phyloP scores from a whole-genome alignment of 2,888 invertebrate genomes.

The Globia sparganii region DNA sequence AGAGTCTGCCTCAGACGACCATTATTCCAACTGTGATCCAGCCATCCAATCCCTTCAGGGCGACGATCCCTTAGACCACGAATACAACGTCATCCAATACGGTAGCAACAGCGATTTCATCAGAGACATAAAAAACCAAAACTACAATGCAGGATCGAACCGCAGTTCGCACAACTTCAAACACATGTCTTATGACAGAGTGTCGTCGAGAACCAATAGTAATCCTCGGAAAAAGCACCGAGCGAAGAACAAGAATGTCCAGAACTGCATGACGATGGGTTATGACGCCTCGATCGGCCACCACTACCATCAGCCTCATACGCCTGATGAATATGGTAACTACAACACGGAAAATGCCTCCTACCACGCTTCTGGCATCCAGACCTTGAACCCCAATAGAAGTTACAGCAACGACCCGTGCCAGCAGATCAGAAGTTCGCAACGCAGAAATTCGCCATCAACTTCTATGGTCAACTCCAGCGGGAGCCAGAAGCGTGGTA shows the following conservation, averaged over 20 bases:
- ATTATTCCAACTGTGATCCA: conserved; percentile 89
- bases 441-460: conserved; percentile 86
- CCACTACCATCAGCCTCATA: conserved; percentile 89
- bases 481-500: conserved; percentile 89
- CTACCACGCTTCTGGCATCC: conserved; percentile 88
- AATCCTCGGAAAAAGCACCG: conserved; percentile 89
- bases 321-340: conserved; percentile 87
- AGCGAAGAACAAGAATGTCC: conserved; percentile 88
- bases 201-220: conserved; percentile 88
- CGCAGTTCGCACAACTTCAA: conserved; percentile 89
- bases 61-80: conserved; percentile 88
- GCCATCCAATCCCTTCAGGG: conserved; percentile 88
- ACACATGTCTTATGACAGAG: conserved; percentile 88
- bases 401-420: conserved; percentile 85
- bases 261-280: conserved; percentile 91
- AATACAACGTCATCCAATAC: conserved; percentile 89
- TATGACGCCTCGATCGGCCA: conserved; percentile 89
- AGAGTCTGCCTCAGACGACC: conserved; percentile 88
- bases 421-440: conserved; percentile 84
- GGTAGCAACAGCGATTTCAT: conserved; percentile 88
- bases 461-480: conserved; percentile 86
- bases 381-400: conserved; percentile 88
- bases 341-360: conserved; percentile 88
- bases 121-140: conserved; percentile 89
- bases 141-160: conserved; percentile 88